Evolutionary conservation across 2,797 vertebrate species (phyloP).

Genomic region (Paguma larvata): DNA sequence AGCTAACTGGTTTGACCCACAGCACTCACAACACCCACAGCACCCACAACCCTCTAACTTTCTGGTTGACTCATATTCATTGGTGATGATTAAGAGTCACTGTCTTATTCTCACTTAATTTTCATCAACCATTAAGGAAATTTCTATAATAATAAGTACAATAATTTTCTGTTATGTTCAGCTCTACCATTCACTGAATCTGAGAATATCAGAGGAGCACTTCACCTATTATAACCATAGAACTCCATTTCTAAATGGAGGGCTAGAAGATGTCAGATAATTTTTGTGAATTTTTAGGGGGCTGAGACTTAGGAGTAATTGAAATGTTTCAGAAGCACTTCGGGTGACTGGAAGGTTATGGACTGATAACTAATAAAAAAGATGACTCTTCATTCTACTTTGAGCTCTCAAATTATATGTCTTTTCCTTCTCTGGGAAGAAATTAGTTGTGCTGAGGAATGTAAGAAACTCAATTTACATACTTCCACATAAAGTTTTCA

Average conservation of each 20-base stretch:
- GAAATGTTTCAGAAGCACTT: neutral
- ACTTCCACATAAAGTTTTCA: neutral
- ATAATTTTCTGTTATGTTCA: neutral
- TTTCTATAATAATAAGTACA: neutral
- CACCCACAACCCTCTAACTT: neutral
- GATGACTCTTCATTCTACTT: neutral
- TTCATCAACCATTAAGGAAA: constrained; percentile 13
- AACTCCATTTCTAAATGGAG: neutral
- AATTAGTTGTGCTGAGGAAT: neutral
- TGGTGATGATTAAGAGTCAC: neutral
- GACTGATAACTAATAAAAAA: neutral
- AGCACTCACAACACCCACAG: too few relatives aligned
- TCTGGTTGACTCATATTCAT: neutral
- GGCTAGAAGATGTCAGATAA: neutral
- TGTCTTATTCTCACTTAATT: neutral
- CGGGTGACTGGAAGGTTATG: neutral
- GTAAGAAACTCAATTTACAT: neutral
- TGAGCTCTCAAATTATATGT: neutral
- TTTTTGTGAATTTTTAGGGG: neutral
- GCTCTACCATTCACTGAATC: neutral
- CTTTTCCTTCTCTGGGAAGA: neutral
- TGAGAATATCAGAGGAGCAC: neutral
- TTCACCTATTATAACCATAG: neutral
- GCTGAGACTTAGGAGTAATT: neutral
- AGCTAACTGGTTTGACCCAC: neutral